Evolutionary conservation across 2,888 invertebrate species (phyloP).

Genomic region (Coelogynopora nodosa): DNA sequence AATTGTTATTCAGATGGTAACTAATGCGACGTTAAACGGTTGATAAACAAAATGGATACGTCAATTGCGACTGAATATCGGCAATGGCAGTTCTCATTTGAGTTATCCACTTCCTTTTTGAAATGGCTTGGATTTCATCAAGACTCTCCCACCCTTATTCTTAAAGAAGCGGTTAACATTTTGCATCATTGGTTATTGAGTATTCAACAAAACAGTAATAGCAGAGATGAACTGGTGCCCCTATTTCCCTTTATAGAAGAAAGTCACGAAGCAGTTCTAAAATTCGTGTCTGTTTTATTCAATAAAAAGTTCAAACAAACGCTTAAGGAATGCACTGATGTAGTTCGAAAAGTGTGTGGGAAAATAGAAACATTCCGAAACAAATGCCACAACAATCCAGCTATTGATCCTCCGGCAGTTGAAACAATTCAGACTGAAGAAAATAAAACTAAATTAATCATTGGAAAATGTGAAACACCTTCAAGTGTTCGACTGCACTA

Average conservation of each 20-base stretch:
- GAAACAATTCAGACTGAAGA: not conserved
- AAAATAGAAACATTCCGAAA: not conserved
- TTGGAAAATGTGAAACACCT: conserved; percentile 26
- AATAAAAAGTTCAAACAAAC: not conserved
- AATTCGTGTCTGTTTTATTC: not conserved
- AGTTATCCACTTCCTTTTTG: not conserved
- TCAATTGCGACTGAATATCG: conserved; percentile 10
- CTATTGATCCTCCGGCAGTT: not conserved
- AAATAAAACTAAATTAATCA: not conserved
- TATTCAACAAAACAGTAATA: not conserved
- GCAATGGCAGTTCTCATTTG: not conserved
- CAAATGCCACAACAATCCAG: not conserved
- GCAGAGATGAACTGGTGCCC: not conserved
- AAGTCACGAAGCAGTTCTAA: not conserved
- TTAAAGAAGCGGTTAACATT: not conserved
- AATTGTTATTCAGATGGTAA: too few species aligned
- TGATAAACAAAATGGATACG: not conserved
- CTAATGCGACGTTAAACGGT: too few species aligned
- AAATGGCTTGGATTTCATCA: not conserved
- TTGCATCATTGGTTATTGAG: conserved; percentile 1
- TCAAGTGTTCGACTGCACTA: conserved; percentile 5
- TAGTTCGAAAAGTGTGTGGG: not conserved
- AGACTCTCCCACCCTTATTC: not conserved
- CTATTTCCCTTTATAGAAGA: not conserved
- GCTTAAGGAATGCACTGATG: not conserved